These are phyloP conservation scores for Pelusios castaneus DNA, from an alignment of 2,113 vertebrate species.

Conservation along the genomic window DNA sequence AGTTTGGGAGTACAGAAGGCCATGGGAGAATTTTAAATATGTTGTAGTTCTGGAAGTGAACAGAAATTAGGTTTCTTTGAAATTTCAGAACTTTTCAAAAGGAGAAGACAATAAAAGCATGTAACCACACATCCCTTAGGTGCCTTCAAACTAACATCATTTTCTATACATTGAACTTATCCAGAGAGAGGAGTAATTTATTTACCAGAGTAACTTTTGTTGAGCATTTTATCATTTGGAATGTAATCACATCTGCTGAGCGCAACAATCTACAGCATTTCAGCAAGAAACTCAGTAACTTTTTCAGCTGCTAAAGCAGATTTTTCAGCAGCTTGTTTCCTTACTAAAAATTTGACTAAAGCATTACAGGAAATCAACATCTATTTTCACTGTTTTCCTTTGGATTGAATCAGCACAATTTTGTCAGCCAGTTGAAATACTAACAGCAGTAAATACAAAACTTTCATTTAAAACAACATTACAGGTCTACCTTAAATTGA, in stretches of 20 bases:
- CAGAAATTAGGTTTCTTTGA: not conserved
- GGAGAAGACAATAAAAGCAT: not conserved
- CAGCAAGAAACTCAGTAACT: not conserved
- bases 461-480: conserved; percentile 15
- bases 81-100: not conserved
- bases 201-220: not conserved
- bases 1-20: not conserved
- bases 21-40: not conserved
- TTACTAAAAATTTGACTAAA: conserved; percentile 36
- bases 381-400: conserved; percentile 39
- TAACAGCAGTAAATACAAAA: conserved; percentile 1
- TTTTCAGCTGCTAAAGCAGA: conserved; percentile 10
- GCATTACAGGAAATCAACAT: conserved; percentile 59
- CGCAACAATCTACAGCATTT: not conserved
- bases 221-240: not conserved
- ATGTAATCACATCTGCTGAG: not conserved
- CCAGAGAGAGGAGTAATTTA: not conserved
- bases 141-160: not conserved
- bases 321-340: conserved; percentile 11
- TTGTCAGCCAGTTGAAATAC: not conserved
- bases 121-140: not conserved
- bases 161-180: not conserved
- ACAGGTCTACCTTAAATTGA: not conserved
- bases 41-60: not conserved
- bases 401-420: conserved; percentile 45